Evolutionary conservation across 2,797 vertebrate species (phyloP).

Genomic region (Gymnocypris eckloni): DNA sequence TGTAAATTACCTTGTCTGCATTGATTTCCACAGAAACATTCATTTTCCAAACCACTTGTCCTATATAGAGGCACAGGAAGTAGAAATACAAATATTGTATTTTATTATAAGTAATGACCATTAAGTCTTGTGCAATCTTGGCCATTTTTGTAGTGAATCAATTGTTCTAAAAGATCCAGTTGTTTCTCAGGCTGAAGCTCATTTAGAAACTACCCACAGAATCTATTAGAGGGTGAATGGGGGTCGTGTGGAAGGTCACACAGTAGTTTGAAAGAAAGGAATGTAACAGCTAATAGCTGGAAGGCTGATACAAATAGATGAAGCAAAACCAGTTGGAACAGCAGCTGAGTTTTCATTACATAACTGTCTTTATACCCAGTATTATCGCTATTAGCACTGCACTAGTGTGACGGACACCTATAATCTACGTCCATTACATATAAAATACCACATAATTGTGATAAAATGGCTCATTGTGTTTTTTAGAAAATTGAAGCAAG

Average conservation of each 20-base stretch:
- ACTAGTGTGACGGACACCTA: background rate
- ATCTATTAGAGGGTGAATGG: conserved; percentile 53
- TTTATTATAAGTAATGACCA: background rate
- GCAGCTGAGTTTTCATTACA: background rate
- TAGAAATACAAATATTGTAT: background rate
- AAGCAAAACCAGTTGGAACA: background rate
- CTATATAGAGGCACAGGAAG: background rate
- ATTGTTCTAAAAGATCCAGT: conserved; percentile 22
- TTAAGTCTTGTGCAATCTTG: background rate
- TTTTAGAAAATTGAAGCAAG: background rate
- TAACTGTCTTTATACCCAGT: background rate
- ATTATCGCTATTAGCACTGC: background rate
- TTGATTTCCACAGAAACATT: background rate
- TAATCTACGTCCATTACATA: background rate
- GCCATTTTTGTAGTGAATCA: background rate
- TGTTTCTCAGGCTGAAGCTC: conserved; percentile 30
- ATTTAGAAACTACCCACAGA: conserved; percentile 39
- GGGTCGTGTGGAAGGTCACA: conserved; percentile 47
- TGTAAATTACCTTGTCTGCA: background rate
- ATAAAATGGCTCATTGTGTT: background rate
- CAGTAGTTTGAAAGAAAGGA: conserved; percentile 17
- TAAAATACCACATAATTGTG: background rate
- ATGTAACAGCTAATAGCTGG: conserved; percentile 5
- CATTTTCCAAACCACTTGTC: background rate
- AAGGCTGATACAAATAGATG: conserved; percentile 10